Percentiles rank a stretch among this genome's conserved stretches.
These are phyloP conservation scores for Lepidochitona cinerea DNA, from an alignment of 2,888 invertebrate species.

Conservation along the genomic window DNA sequence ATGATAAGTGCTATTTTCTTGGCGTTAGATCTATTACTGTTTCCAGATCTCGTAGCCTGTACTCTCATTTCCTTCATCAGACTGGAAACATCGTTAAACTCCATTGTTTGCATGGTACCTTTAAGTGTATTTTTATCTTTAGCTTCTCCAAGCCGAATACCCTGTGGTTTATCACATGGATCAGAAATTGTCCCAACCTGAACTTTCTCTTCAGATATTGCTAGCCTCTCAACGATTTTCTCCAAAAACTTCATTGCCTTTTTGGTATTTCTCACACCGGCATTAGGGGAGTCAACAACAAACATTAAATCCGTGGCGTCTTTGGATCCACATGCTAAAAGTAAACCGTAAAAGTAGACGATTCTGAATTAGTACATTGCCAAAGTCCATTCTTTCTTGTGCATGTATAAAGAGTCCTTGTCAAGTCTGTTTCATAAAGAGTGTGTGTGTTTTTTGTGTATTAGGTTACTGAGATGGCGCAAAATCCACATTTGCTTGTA, in stretches of 20 bases:
- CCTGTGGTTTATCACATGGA: slow-evolving; percentile 40
- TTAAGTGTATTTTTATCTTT: slow-evolving; percentile 30
- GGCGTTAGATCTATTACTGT: slow-evolving; percentile 46
- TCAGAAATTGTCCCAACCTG: slow-evolving; percentile 56
- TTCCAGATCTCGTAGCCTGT: slow-evolving; percentile 36
- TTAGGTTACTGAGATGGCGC: no score
- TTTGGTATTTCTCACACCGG: slow-evolving; percentile 51
- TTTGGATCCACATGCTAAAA: slow-evolving; percentile 42
- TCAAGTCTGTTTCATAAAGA: no score
- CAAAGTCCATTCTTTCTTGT: no score
- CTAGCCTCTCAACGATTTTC: slow-evolving; percentile 41
- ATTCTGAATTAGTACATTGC: no score
- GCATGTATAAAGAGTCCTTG: no score
- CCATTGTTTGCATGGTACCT: slow-evolving; percentile 29
- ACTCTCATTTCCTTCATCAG: slow-evolving; percentile 48
- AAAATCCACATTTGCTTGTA: no score
- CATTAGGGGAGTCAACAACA: slow-evolving; percentile 55
- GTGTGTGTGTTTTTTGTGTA: no score
- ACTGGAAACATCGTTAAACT: slow-evolving; percentile 40
- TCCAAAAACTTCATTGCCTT: slow-evolving; percentile 49
- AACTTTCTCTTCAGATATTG: slow-evolving; percentile 49
- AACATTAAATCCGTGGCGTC: slow-evolving; percentile 61
- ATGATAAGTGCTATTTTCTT: slow-evolving; percentile 54
- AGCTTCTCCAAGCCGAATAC: slow-evolving; percentile 35
- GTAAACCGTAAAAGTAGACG: no score